These are phyloP conservation scores for Arothron firmamentum DNA, from an alignment of 2,113 vertebrate genomes.

Conservation along the genomic window DNA sequence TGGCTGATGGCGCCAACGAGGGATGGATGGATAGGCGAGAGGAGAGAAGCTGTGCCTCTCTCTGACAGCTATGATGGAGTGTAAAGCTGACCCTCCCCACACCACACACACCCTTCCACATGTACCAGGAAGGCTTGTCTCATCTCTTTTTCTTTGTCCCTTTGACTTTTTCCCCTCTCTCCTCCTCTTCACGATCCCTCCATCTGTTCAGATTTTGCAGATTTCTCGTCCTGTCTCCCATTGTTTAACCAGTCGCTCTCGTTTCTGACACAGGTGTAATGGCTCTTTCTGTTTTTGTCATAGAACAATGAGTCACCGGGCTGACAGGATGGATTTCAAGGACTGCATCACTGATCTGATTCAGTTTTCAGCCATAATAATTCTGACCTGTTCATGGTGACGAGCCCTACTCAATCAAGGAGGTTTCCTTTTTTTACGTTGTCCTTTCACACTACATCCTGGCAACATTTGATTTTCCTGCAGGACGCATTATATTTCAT, in stretches of 20 bases:
- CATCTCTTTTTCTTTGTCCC: constrained; percentile 70
- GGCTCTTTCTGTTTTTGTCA: constrained; percentile 4
- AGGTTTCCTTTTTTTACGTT: too few relatives aligned
- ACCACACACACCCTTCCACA: constrained; percentile 37
- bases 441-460: too few relatives aligned
- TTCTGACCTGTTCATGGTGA: too few relatives aligned
- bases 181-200: constrained; percentile 12
- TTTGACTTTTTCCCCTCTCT: constrained; percentile 25
- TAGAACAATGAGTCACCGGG: constrained; percentile 32
- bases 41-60: constrained; percentile 64
- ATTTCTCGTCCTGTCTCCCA: neutral
- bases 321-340: constrained; percentile 13
- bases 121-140: constrained; percentile 94
- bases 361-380: too few relatives aligned
- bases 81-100: constrained; percentile 55
- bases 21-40: constrained; percentile 41
- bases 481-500: too few relatives aligned
- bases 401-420: too few relatives aligned
- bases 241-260: too few relatives aligned
- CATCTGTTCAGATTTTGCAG: constrained; percentile 12
- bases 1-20: constrained; percentile 64
- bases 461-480: too few relatives aligned
- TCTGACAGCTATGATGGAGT: constrained; percentile 77
- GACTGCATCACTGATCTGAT: too few relatives aligned
- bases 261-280: constrained; percentile 2